phyloP scores from a whole-genome alignment of 2,888 invertebrate genomes.

The Phrixothrix hirtus region DNA sequence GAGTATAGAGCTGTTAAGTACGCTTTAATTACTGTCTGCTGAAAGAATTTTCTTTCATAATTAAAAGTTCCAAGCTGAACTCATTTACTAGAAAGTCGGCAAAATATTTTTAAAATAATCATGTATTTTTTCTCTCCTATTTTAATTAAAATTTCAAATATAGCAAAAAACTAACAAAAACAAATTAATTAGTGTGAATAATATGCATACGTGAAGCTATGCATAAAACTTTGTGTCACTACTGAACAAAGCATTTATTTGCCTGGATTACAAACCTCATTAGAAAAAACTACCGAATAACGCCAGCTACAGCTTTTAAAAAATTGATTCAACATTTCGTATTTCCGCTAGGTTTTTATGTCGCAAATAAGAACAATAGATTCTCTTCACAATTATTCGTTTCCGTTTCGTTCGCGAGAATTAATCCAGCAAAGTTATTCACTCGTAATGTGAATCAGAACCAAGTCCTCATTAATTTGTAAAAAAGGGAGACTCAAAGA shows the following conservation, averaged over 20 bases:
- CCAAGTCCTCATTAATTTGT: slow-evolving; percentile 30
- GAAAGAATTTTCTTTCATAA: no score
- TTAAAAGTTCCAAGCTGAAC: no score
- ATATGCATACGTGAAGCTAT: no score
- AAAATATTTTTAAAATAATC: no score
- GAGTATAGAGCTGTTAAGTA: no score
- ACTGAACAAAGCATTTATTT: slow-evolving; percentile 4
- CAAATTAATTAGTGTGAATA: no score
- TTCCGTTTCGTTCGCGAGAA: slow-evolving; percentile 37
- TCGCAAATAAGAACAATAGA: slow-evolving; percentile 35
- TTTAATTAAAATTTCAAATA: no score
- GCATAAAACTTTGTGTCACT: no score
- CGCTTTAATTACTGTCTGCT: no score
- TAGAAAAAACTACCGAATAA: slow-evolving; percentile 3
- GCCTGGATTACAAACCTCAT: slow-evolving; percentile 10
- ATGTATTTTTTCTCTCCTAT: no score
- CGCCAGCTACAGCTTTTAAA: slow-evolving; percentile 40
- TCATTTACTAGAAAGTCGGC: no score
- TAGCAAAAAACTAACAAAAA: no score
- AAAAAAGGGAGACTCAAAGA: slow-evolving; percentile 21
- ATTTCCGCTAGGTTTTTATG: slow-evolving; percentile 33
- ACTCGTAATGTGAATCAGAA: slow-evolving; percentile 34
- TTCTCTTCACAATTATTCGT: slow-evolving; percentile 37
- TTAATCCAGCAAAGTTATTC: slow-evolving; percentile 37
- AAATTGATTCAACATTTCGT: slow-evolving; percentile 40